Percentiles rank a stretch among this genome's conserved stretches.
These are phyloP conservation scores for Equus quagga DNA, from an alignment of 2,113 vertebrate species.

Conservation along the genomic window DNA sequence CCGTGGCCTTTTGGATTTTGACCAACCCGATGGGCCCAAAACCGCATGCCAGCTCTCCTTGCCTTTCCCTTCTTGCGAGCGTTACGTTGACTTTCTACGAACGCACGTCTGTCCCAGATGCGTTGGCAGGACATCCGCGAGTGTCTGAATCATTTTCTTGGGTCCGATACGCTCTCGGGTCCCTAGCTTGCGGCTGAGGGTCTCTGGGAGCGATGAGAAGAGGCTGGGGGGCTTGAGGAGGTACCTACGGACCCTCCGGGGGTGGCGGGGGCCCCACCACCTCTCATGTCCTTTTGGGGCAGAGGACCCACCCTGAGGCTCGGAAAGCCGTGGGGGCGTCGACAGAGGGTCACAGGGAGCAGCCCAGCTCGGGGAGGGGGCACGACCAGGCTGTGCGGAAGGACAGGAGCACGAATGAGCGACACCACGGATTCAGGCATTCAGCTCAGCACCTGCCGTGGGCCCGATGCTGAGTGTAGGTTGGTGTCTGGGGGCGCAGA, in stretches of 20 bases:
- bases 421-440: neutral
- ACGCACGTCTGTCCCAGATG: neutral
- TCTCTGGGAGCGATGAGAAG: neutral
- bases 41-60: accelerated
- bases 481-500: neutral
- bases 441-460: neutral
- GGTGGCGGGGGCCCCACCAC: too few relatives aligned
- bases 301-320: too few relatives aligned
- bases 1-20: neutral
- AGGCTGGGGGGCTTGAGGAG: neutral
- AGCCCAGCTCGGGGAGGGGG: neutral
- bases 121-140: neutral
- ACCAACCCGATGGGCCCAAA: accelerated
- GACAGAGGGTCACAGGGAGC: too few relatives aligned
- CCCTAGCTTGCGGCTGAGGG: neutral
- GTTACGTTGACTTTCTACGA: neutral
- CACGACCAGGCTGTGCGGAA: neutral
- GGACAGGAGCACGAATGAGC: neutral
- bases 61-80: neutral
- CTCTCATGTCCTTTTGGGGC: too few relatives aligned
- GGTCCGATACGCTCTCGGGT: neutral
- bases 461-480: neutral
- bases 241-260: neutral
- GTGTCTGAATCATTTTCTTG: neutral
- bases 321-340: too few relatives aligned